These are phyloP conservation scores for Oreonectes daqikongensis DNA, from an alignment of 2,797 vertebrate genomes.

Conservation along the genomic window DNA sequence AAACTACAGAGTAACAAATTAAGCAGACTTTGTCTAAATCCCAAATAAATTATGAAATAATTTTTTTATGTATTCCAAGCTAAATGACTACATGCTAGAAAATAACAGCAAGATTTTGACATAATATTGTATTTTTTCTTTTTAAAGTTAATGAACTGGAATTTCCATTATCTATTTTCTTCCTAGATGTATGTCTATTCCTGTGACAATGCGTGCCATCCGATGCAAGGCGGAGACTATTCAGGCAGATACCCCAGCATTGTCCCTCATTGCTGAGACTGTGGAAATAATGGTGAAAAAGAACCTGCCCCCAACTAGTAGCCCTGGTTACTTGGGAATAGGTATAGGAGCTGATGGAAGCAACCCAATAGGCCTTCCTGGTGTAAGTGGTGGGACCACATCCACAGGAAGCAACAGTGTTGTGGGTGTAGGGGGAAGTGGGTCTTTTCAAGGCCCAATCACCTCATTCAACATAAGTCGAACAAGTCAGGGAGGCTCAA, in stretches of 20 bases:
- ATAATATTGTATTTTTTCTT: not conserved
- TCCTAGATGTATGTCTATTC: conserved; percentile 96
- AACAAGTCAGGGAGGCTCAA: conserved; percentile 78
- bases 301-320: conserved; percentile 93
- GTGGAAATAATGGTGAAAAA: conserved; percentile 99
- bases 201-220: conserved; percentile 98
- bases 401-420: conserved; percentile 77
- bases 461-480: conserved; percentile 87
- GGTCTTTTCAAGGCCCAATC: conserved; percentile 87
- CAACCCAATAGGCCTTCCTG: conserved; percentile 89
- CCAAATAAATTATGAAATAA: not conserved
- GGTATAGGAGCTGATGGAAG: conserved; percentile 73
- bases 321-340: conserved; percentile 92
- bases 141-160: not conserved
- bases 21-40: not conserved
- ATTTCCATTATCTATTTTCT: not conserved
- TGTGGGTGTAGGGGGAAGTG: conserved; percentile 54
- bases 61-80: not conserved
- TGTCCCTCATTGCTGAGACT: conserved; percentile 96
- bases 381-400: conserved; percentile 80
- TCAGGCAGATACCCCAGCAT: conserved; percentile 95
- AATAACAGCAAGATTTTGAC: not conserved
- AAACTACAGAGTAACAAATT: not conserved
- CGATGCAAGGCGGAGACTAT: conserved; percentile 98
- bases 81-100: not conserved